Evolutionary conservation across 2,888 invertebrate genomes (phyloP), one percentile per base, ranked within the genome.

Genomic region (Pyrrhosoma nymphula): DNA sequence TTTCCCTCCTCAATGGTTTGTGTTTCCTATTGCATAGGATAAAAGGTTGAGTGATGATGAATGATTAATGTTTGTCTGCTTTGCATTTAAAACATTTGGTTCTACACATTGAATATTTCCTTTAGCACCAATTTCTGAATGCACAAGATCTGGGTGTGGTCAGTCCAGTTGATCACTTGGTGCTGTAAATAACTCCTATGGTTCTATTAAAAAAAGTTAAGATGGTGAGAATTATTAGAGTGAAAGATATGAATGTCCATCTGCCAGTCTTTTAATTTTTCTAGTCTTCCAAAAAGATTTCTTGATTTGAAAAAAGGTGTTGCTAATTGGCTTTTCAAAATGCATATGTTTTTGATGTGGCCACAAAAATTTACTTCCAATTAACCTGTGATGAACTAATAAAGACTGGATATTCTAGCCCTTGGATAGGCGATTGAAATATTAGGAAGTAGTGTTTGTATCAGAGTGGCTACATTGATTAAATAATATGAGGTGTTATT

Each of bases 221-320:
- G 39, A 39, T 35, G 60, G 69, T 69, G 39, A 91, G 91, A 60
- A 63, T 63, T 93, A 69, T 69, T 47, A 69, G 60, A 63, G 69
- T 93, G 69, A 93, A 93, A 93, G 93, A 69, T 69, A 69, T 69
- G 93, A 93, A 93, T 93, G 60, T 93, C 63, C 93, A 93, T 93
- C 93, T 93, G 93, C 93, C 93, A 93, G 93, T 93, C 93, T 93
- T 93, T 93, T 93, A n/a, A 93, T 93, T 93, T 93, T 93, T 93
- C 93, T 93, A 93, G 93, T 93, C 93, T 93, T 93, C 69, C 63
- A 93, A 93, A 60, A 93, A 39, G 35, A 93, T 63, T 55, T 93
- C 69, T 93, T 93, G 39, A 93, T 93, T 93, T 93, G 63, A 69
- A 93, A 93, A 93, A 90, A 20, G 60, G 39, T 93, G 47, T 93